Evolutionary conservation across 2,888 invertebrate species (phyloP).

Genomic region (Meteorus colon): DNA sequence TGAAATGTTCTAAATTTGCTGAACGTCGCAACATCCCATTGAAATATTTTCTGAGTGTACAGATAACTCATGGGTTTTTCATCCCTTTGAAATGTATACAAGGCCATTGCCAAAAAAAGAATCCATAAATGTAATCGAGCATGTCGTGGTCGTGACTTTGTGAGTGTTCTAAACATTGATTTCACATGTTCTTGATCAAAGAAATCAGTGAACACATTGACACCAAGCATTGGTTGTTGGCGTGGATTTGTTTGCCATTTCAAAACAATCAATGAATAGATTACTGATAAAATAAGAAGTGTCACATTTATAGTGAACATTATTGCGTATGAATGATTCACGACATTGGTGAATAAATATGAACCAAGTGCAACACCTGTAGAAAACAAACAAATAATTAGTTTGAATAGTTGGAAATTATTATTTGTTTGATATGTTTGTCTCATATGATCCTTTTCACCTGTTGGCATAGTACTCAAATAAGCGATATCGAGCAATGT

Average conservation of each 20-base stretch:
- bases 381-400: constrained; percentile 55
- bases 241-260: constrained; percentile 82
- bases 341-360: constrained; percentile 77
- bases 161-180: constrained; percentile 78
- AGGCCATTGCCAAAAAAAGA: constrained; percentile 83
- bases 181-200: constrained; percentile 82
- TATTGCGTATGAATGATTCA: constrained; percentile 79
- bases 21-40: constrained; percentile 81
- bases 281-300: constrained; percentile 78
- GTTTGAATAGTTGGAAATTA: background rate
- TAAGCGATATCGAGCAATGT: constrained; percentile 89
- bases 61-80: constrained; percentile 85
- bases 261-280: constrained; percentile 79
- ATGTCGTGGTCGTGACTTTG: constrained; percentile 77
- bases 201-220: constrained; percentile 80
- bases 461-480: constrained; percentile 87
- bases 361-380: constrained; percentile 76
- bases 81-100: constrained; percentile 89
- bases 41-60: constrained; percentile 82
- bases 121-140: constrained; percentile 80
- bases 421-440: background rate
- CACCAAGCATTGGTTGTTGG: constrained; percentile 78
- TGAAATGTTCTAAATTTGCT: constrained; percentile 85
- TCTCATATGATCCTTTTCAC: constrained; percentile 67
- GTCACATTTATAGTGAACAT: constrained; percentile 84